Conservation (phyloP, 2,113 vertebrate species). For the Oceanites oceanicus region DNA sequence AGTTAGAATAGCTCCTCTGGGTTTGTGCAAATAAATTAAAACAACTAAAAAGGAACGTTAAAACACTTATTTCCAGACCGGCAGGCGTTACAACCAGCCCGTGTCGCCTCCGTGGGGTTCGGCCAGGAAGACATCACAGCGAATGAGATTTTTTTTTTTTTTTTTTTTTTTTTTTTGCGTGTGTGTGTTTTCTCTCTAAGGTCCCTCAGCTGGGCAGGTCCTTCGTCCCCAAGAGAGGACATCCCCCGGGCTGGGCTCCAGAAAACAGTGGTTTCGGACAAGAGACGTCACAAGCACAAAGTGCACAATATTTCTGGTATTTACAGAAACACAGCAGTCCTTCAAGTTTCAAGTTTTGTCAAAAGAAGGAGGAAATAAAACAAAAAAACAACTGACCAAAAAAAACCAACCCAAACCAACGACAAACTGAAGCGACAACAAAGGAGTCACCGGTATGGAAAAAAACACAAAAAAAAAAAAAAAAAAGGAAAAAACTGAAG, state of each 20-base stretch:
- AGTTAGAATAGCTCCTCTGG: slow-evolving; percentile 83
- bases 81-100: slow-evolving; percentile 62
- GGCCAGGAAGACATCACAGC: slow-evolving; percentile 36
- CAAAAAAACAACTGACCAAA: too few relatives aligned
- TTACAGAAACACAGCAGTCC: slow-evolving; percentile 98
- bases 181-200: not conserved
- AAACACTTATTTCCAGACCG: slow-evolving; percentile 72
- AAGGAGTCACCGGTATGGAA: slow-evolving; percentile 54
- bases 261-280: slow-evolving; percentile 79
- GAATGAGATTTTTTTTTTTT: not conserved
- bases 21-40: slow-evolving; percentile 87
- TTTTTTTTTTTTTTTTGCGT: not conserved
- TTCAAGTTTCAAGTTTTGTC: slow-evolving; percentile 97
- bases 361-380: slow-evolving; percentile 66
- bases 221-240: not conserved
- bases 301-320: slow-evolving; percentile 89
- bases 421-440: slow-evolving; percentile 68
- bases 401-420: not conserved
- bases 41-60: slow-evolving; percentile 65
- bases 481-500: slow-evolving; percentile 66
- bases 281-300: slow-evolving; percentile 91
- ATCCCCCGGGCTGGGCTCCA: slow-evolving; percentile 55
- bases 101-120: not conserved
- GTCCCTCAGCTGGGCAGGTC: slow-evolving; percentile 54
- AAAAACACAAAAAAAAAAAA: slow-evolving; percentile 45